phyloP scores from a whole-genome alignment of 2,888 invertebrate species.

The Flabesymbios commensalis region DNA sequence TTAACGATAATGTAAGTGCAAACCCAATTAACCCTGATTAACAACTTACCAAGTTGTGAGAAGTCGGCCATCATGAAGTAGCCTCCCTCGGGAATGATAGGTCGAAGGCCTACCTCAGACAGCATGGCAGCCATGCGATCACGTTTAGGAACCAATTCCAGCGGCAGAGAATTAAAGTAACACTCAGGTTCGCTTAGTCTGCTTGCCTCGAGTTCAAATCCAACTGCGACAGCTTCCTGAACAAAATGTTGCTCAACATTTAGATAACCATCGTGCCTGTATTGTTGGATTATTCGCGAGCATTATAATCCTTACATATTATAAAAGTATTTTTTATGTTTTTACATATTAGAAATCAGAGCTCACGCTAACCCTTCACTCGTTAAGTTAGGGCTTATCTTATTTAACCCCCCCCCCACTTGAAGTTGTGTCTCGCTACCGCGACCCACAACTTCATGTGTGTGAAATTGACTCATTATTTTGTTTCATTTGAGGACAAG shows the following conservation, averaged over 20 bases:
- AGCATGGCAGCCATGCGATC: slow-evolving; percentile 50
- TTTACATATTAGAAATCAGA: too few relatives aligned
- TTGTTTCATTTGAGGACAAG: too few relatives aligned
- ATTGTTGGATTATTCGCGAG: background rate
- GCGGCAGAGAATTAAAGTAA: slow-evolving; percentile 79
- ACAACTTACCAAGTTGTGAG: slow-evolving; percentile 63
- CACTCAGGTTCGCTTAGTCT: slow-evolving; percentile 73
- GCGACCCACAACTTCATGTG: too few relatives aligned
- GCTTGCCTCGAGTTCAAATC: slow-evolving; percentile 82
- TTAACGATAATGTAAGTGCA: too few relatives aligned
- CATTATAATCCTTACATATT: background rate
- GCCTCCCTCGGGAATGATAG: slow-evolving; percentile 92
- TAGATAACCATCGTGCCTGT: background rate
- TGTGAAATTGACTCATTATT: too few relatives aligned
- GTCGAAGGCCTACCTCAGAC: slow-evolving; percentile 80
- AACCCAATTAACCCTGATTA: too few relatives aligned
- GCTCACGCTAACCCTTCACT: too few relatives aligned
- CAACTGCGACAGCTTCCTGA: slow-evolving; percentile 87
- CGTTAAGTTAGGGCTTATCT: too few relatives aligned
- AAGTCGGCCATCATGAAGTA: slow-evolving; percentile 97
- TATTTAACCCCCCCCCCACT: too few relatives aligned
- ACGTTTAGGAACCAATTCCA: slow-evolving; percentile 68
- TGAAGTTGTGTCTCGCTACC: too few relatives aligned
- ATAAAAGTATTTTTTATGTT: too few relatives aligned
- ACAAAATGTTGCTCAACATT: background rate